A percentile compares a stretch with the other conserved stretches of the same genome.
These are phyloP conservation scores for Galerucella pusilla DNA, from an alignment of 2,888 invertebrate species.

Conservation along the genomic window DNA sequence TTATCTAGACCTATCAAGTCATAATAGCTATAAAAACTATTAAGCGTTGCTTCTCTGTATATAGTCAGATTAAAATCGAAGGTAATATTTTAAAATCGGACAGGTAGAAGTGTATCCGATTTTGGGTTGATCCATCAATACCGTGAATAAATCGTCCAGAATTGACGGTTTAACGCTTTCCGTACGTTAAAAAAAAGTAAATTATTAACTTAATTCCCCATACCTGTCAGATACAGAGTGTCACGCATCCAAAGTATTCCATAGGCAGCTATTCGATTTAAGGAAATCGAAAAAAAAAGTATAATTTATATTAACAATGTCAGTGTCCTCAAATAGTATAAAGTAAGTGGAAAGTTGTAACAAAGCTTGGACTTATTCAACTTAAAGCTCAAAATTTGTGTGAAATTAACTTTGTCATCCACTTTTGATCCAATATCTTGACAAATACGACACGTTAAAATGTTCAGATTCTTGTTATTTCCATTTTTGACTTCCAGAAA, in stretches of 20 bases:
- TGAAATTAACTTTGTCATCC: too few relatives aligned
- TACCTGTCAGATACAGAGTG: conserved; percentile 1
- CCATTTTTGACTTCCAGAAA: too few relatives aligned
- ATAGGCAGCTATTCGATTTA: not conserved
- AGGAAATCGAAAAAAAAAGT: not conserved
- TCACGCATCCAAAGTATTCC: not conserved
- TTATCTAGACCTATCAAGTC: conserved; percentile 26
- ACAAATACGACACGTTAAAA: too few relatives aligned
- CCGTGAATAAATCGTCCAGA: conserved; percentile 27
- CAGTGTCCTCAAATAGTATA: not conserved
- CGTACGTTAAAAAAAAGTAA: conserved; percentile 19
- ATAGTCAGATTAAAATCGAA: conserved; percentile 25
- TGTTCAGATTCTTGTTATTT: too few relatives aligned
- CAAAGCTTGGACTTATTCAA: too few relatives aligned
- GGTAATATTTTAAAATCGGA: conserved; percentile 31
- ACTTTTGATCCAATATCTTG: too few relatives aligned
- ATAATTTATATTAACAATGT: not conserved
- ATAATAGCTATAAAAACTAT: conserved; percentile 26
- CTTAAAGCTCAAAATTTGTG: too few relatives aligned
- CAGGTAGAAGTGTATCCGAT: conserved; percentile 18
- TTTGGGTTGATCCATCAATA: conserved; percentile 31
- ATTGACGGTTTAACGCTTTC: conserved; percentile 31
- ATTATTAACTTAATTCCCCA: conserved; percentile 23
- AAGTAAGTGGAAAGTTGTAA: too few relatives aligned
- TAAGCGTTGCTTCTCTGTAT: conserved; percentile 16